Evolutionary conservation across 1,140 invertebrate species (phyloP).

Genomic region (Sweltsa coloradensis): DNA sequence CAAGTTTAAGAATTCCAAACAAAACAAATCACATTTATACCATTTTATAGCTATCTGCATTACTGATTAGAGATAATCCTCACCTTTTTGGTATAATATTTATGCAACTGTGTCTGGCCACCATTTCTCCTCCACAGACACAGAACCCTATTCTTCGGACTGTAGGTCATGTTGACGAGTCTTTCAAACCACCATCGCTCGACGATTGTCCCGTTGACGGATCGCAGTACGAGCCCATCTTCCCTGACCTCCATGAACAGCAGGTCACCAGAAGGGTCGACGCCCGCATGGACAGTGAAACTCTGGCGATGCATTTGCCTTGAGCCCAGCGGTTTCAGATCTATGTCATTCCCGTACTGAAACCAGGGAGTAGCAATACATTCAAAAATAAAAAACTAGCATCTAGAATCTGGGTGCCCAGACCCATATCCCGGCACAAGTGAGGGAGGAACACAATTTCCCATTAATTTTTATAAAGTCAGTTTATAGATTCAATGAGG

Average conservation of each 20-base stretch:
- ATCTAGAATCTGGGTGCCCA: too few relatives aligned
- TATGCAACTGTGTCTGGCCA: slow-evolving; percentile 87
- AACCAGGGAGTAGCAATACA: slow-evolving; percentile 14
- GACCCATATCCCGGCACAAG: too few relatives aligned
- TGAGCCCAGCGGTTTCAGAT: slow-evolving; percentile 83
- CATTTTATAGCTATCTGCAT: too few relatives aligned
- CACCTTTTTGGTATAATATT: slow-evolving; percentile 99
- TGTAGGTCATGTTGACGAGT: slow-evolving; percentile 98
- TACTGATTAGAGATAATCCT: too few relatives aligned
- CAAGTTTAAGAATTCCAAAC: too few relatives aligned
- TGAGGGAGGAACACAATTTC: too few relatives aligned
- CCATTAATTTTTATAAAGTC: too few relatives aligned
- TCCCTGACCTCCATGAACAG: slow-evolving; percentile 97
- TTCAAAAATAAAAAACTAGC: too few relatives aligned
- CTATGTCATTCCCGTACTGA: slow-evolving; percentile 92
- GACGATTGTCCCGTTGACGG: slow-evolving; percentile 86
- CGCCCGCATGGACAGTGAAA: slow-evolving; percentile 93
- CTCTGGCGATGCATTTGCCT: slow-evolving; percentile 91
- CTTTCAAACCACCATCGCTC: slow-evolving; percentile 99
- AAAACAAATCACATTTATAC: too few relatives aligned
- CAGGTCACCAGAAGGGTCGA: slow-evolving; percentile 80
- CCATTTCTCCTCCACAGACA: slow-evolving; percentile 90
- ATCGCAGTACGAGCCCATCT: slow-evolving; percentile 89
- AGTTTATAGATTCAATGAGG: too few relatives aligned
- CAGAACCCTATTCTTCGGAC: slow-evolving; percentile 93